Evolutionary conservation across 2,797 vertebrate genomes (phyloP), one percentile per base, ranked within the genome.

Genomic region (Silurus lanzhouensis): DNA sequence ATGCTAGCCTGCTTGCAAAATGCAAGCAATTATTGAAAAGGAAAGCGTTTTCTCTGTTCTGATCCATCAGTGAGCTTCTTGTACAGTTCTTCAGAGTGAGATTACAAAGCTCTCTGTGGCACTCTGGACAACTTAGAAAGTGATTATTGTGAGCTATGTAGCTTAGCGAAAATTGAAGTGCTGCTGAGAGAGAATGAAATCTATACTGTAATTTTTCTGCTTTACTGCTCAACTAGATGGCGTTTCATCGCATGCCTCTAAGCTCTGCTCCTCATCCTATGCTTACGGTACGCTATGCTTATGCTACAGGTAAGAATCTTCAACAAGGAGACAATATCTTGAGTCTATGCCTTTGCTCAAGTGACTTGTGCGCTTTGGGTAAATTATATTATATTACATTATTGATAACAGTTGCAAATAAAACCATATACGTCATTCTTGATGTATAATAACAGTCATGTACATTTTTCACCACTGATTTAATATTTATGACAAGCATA

Each of bases 11-110:
- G 0, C 63, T 25, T 52, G 63, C 79, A 19, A 67, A 81, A 81
- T 22, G 19, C 20, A 25, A 27, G 38, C 12, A 13, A 27, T 77
- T 78, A 78, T 15, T 78, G 58, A 63, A 79, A 10, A 6, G 38
- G 77, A 63, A 79, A 44, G 77, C 19, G 8, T 55, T 55, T 6
- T 79, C 58, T 55, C 79, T 81, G 77, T 48, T 80, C 77, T n/a
- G 77, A 80, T 80, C 60, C 77, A 15, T 44, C 38, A 25, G 38
- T 38, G 38, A 2, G 38, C 44, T 52, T 22, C 38, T 25, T 7
- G 6, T 63, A 38, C 61, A 46, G 31, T 79, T 79, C 20, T 46
- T 44, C 58, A 27, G 14, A 81, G 61, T 66, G 61, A 81, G 78
- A 81, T 66, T 64, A 66, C 44, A 38, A 38, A 57, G 48, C 64